Evolutionary conservation across 2,797 vertebrate genomes (phyloP).

Genomic region (Hylomyscus alleni): DNA sequence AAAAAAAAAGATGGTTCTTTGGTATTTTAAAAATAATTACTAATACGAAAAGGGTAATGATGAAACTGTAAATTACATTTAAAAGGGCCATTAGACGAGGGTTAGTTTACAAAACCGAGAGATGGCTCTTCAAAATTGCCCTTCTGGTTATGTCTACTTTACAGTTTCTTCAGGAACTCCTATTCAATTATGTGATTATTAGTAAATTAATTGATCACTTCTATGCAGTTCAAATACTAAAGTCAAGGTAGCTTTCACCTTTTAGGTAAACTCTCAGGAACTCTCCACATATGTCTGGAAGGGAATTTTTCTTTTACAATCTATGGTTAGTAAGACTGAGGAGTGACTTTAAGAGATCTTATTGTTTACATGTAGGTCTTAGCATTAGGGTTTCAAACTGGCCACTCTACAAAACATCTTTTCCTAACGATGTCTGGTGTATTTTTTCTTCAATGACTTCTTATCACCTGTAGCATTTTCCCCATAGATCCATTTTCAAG

Average conservation of each 20-base stretch:
- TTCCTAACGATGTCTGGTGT: neutral
- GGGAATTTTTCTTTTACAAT: neutral
- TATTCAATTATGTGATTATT: constrained; percentile 94
- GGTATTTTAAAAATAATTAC: constrained; percentile 99
- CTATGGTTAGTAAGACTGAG: neutral
- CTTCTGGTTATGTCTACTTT: constrained; percentile 93
- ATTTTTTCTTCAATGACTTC: neutral
- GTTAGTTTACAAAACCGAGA: constrained; percentile 99
- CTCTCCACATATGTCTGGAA: constrained; percentile 66
- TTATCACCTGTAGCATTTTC: neutral
- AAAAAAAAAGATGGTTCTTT: constrained; percentile 97
- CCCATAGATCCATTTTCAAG: constrained; percentile 5
- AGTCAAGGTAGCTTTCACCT: constrained; percentile 77
- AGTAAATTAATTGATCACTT: constrained; percentile 92
- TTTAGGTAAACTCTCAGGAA: constrained; percentile 63
- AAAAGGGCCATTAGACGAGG: constrained; percentile 97
- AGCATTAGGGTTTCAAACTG: neutral
- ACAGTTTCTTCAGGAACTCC: constrained; percentile 89
- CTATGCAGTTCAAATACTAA: constrained; percentile 87
- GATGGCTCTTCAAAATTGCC: constrained; percentile 94
- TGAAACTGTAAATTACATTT: constrained; percentile 98
- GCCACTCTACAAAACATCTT: neutral
- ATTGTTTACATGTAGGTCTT: neutral
- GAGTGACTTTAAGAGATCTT: constrained; percentile 61
- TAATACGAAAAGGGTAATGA: constrained; percentile 99